A percentile compares a stretch with the other conserved stretches of the same genome.
These are phyloP conservation scores for Mionectes olivaceus DNA, from an alignment of 2,797 vertebrate species.

Conservation along the genomic window DNA sequence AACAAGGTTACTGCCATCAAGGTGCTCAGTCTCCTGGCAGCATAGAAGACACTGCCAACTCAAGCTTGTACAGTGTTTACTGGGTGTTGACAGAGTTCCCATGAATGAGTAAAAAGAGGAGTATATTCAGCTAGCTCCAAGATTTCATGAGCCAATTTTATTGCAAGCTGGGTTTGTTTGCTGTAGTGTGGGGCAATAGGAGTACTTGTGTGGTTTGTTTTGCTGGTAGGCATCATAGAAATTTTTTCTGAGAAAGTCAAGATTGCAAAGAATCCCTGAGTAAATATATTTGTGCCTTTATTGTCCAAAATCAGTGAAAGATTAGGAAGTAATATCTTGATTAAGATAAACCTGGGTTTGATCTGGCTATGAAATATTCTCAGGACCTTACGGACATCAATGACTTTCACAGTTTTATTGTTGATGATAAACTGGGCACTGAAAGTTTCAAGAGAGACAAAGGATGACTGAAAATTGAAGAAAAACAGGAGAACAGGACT, in stretches of 20 bases:
- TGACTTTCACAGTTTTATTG: background rate
- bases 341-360: background rate
- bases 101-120: background rate
- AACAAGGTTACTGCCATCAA: rapidly evolving
- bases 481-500: background rate
- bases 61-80: background rate
- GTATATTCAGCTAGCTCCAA: background rate
- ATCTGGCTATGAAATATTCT: background rate
- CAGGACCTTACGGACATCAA: background rate
- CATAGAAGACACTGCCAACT: background rate
- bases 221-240: background rate
- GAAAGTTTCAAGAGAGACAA: background rate
- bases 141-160: background rate
- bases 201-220: background rate
- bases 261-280: background rate
- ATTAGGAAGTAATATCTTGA: background rate
- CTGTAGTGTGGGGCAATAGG: background rate
- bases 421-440: background rate
- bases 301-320: background rate
- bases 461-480: background rate
- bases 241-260: background rate
- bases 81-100: background rate
- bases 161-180: background rate
- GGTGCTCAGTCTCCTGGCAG: background rate
- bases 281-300: background rate